Conservation (phyloP, 2,113 vertebrate genomes). For the Gila orcuttii region DNA sequence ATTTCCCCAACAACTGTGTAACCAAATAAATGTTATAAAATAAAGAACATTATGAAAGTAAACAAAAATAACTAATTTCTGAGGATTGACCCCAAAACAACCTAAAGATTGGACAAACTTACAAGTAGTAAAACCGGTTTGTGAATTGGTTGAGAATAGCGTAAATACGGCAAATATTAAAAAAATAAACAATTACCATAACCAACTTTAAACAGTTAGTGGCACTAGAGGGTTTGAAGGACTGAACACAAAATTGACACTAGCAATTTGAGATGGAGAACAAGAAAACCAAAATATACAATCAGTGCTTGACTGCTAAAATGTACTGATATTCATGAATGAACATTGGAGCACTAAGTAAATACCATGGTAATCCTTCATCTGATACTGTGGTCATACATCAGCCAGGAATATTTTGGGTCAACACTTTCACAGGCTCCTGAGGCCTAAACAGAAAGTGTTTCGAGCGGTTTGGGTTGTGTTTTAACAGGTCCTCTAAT, state of each 20-base stretch:
- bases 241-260: not conserved
- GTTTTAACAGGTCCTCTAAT: conserved; percentile 8
- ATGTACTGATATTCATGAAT: too few species aligned
- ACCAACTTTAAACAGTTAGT: not conserved
- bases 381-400: not conserved
- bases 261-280: not conserved
- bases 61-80: not conserved
- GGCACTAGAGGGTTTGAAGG: too few species aligned
- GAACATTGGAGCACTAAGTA: not conserved
- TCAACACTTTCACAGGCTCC: not conserved
- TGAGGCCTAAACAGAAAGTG: not conserved
- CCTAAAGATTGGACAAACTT: not conserved
- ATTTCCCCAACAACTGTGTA: not conserved
- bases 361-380: not conserved
- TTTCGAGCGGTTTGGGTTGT: not conserved
- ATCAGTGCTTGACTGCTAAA: not conserved
- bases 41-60: not conserved
- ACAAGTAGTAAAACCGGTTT: not conserved
- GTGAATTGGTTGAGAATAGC: not conserved
- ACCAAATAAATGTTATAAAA: not conserved
- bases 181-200: not conserved
- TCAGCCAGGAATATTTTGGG: not conserved
- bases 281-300: not conserved
- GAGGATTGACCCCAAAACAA: not conserved
- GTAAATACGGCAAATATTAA: not conserved